Conservation (phyloP, 2,888 invertebrate genomes). For the Coelogynopora nodosa region DNA sequence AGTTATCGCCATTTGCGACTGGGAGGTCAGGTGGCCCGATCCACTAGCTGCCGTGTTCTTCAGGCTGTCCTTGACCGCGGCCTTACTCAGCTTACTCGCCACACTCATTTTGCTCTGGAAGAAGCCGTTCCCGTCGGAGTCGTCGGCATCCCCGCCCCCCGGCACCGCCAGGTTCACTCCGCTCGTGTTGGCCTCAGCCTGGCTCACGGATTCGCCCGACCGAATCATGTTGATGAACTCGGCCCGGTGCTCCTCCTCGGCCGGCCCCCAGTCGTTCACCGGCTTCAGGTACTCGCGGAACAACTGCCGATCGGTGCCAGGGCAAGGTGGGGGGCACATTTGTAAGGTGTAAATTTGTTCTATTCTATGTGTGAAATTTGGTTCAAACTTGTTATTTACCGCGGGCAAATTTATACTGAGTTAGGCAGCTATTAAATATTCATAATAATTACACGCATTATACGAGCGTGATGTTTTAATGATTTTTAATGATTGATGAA, state of each 20-base stretch:
- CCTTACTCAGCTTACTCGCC: slow-evolving; percentile 33
- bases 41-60: background rate
- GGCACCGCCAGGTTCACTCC: slow-evolving; percentile 10
- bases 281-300: slow-evolving; percentile 52
- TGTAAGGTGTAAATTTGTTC: too few relatives aligned
- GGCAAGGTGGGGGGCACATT: too few relatives aligned
- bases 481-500: too few relatives aligned
- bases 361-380: too few relatives aligned
- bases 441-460: too few relatives aligned
- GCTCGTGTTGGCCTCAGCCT: background rate
- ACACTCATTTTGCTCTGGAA: slow-evolving; percentile 43
- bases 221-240: slow-evolving; percentile 43
- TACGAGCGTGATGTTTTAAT: too few relatives aligned
- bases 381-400: too few relatives aligned
- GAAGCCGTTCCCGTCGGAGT: slow-evolving; percentile 38
- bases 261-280: slow-evolving; percentile 55
- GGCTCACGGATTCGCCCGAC: background rate
- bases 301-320: too few relatives aligned
- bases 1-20: background rate
- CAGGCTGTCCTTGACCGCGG: slow-evolving; percentile 33
- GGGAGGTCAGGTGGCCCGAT: background rate
- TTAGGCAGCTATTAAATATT: too few relatives aligned
- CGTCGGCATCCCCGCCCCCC: background rate
- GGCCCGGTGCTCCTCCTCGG: slow-evolving; percentile 50
- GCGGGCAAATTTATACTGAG: too few relatives aligned